Conservation (phyloP, 2,797 vertebrate genomes). For the Pipistrellus kuhlii region DNA sequence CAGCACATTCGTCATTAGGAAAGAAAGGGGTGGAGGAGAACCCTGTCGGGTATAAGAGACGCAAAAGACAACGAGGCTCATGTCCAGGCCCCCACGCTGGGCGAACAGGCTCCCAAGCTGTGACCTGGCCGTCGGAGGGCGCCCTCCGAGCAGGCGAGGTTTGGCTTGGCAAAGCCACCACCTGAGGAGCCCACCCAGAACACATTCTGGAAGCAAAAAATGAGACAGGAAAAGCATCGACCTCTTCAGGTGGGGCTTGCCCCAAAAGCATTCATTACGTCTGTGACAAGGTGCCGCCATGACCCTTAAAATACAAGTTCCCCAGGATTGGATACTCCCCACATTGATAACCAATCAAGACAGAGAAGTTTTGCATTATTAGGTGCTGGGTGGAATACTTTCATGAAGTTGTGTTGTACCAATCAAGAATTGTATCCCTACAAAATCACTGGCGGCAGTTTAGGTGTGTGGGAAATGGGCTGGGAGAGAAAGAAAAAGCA, state of each 20-base stretch:
- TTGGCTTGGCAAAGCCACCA: neutral
- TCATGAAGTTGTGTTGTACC: neutral
- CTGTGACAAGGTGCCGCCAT: neutral
- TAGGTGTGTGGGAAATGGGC: neutral
- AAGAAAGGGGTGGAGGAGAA: too few relatives aligned
- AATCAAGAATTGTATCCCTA: neutral
- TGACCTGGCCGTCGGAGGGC: too few relatives aligned
- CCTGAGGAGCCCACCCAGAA: neutral
- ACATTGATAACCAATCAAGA: conserved; percentile 57
- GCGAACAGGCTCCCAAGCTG: too few relatives aligned
- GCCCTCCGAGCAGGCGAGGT: neutral
- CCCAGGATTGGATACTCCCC: conserved; percentile 22
- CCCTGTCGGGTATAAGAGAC: neutral
- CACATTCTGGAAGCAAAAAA: conserved; percentile 46
- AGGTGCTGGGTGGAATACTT: conserved; percentile 58
- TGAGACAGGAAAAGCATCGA: neutral
- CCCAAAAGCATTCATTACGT: neutral
- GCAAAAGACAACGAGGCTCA: neutral
- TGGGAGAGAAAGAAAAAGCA: neutral
- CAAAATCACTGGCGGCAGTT: neutral
- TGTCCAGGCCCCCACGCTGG: too few relatives aligned
- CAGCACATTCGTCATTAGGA: neutral
- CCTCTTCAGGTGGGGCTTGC: neutral
- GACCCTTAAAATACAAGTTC: too few relatives aligned
- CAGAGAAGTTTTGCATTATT: conserved; percentile 35